Evolutionary conservation across 2,888 invertebrate genomes (phyloP).

Genomic region (Neoascia interrupta): DNA sequence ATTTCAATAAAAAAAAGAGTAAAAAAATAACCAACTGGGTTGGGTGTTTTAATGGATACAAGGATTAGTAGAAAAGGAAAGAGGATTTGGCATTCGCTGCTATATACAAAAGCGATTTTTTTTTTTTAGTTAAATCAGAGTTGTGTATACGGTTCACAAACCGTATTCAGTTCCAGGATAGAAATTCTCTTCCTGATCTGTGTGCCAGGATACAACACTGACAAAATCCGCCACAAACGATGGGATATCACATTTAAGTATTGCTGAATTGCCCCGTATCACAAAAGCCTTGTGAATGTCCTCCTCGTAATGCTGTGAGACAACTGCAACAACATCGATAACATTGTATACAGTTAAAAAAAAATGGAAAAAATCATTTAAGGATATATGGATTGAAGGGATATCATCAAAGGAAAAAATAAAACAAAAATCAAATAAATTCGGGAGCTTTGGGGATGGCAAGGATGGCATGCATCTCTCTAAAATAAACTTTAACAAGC

Average conservation of each 20-base stretch:
- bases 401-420: conserved; percentile 1
- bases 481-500: conserved; percentile 54
- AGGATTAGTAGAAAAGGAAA: conserved; percentile 18
- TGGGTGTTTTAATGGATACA: background rate
- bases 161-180: conserved; percentile 79
- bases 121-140: conserved; percentile 39
- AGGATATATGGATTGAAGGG: too few relatives aligned
- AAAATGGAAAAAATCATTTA: too few relatives aligned
- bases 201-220: conserved; percentile 91
- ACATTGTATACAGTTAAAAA: conserved; percentile 8
- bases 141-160: conserved; percentile 73
- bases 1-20: background rate
- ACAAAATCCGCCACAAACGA: conserved; percentile 97
- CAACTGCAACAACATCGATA: conserved; percentile 82
- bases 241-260: conserved; percentile 93
- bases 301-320: conserved; percentile 93
- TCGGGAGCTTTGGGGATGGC: background rate
- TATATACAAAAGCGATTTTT: conserved; percentile 57
- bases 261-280: conserved; percentile 93
- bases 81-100: conserved; percentile 59
- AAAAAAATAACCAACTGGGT: conserved; percentile 19
- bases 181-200: conserved; percentile 82
- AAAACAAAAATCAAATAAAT: conserved; percentile 8
- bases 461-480: conserved; percentile 32
- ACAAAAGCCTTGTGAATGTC: conserved; percentile 96